Evolutionary conservation across 2,797 vertebrate species (phyloP).

Genomic region (Pristis pectinata): DNA sequence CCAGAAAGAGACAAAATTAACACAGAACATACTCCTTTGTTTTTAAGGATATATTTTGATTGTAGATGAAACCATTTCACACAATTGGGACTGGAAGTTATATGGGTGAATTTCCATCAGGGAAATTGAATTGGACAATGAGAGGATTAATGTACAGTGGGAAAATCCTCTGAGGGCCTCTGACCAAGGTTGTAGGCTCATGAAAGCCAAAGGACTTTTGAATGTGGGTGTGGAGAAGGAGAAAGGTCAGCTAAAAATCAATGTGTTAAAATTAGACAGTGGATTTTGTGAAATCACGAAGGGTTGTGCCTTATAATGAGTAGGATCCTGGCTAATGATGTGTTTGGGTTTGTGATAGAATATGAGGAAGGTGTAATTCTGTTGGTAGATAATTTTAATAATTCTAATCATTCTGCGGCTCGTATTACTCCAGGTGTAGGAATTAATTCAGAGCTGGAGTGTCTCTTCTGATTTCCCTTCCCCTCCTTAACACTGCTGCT

Average conservation of each 20-base stretch:
- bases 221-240: neutral
- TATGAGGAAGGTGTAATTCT: too few relatives aligned
- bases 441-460: neutral
- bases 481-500: neutral
- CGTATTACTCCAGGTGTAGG: neutral
- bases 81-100: neutral
- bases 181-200: neutral
- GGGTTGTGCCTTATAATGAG: too few relatives aligned
- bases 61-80: slow-evolving; percentile 1
- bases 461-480: neutral
- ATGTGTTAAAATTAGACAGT: neutral
- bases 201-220: neutral
- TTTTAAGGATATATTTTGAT: neutral
- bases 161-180: neutral
- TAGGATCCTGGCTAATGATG: neutral
- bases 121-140: neutral
- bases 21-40: neutral
- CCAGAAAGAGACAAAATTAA: neutral
- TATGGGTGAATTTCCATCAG: neutral
- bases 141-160: neutral
- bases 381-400: neutral
- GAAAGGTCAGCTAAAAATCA: neutral
- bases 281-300: neutral
- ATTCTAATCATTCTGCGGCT: neutral
- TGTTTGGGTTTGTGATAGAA: neutral